These are phyloP conservation scores for Resseliella maxima DNA, from an alignment of 2,888 invertebrate genomes.

Conservation along the genomic window DNA sequence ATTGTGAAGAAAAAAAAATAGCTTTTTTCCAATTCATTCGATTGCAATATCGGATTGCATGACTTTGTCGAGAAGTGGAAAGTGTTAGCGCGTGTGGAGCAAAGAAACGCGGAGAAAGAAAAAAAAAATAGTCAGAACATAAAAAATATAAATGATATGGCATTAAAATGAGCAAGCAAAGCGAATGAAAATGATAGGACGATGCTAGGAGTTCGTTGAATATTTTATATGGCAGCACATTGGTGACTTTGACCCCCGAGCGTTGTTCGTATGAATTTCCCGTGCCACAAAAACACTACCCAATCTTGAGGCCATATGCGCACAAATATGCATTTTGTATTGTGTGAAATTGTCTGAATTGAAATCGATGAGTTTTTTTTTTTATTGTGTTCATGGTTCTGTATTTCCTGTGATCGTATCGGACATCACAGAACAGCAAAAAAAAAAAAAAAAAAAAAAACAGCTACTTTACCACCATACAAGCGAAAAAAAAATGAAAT, in stretches of 20 bases:
- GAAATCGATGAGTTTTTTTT: constrained; percentile 11
- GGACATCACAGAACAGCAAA: background rate
- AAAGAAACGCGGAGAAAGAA: background rate
- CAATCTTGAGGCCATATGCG: constrained; percentile 40
- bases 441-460: background rate
- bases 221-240: constrained; percentile 18
- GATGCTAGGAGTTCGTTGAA: constrained; percentile 14
- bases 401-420: background rate
- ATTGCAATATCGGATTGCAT: constrained; percentile 25
- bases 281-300: background rate
- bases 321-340: constrained; percentile 41
- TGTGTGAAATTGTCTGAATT: constrained; percentile 51
- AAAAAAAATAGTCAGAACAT: background rate
- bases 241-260: constrained; percentile 41
- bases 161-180: constrained; percentile 48
- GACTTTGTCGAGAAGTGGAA: background rate
- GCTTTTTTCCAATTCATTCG: constrained; percentile 29
- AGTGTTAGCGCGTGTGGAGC: constrained; percentile 33
- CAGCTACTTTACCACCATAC: background rate
- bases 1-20: background rate
- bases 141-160: constrained; percentile 48
- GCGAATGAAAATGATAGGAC: constrained; percentile 53
- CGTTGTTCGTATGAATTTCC: background rate
- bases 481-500: constrained; percentile 24
- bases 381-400: background rate